Evolutionary conservation across 1,140 invertebrate species (phyloP).

Genomic region (Tetragonula clypearis): DNA sequence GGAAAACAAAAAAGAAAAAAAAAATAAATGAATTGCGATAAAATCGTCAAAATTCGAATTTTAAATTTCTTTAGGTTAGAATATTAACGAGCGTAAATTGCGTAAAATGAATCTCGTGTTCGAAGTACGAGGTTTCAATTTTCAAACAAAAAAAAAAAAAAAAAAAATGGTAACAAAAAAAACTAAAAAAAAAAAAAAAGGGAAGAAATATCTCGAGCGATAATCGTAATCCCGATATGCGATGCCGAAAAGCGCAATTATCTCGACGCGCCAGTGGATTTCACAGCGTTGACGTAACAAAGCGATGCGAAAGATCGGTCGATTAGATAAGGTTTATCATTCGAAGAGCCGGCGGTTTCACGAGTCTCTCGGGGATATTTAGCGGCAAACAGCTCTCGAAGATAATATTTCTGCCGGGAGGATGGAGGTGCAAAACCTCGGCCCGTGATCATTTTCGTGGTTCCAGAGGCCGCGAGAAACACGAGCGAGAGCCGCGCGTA

Average conservation of each 20-base stretch:
- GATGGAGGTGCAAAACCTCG: background rate
- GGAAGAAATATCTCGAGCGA: background rate
- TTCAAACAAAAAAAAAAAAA: no score
- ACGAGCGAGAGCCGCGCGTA: background rate
- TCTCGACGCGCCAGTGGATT: background rate
- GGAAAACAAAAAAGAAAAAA: no score
- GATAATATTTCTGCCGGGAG: background rate
- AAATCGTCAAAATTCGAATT: no score
- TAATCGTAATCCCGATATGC: background rate
- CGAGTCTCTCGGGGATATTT: background rate
- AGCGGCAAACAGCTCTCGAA: background rate
- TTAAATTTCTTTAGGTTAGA: no score
- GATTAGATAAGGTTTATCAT: conserved; percentile 3
- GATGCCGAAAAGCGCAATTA: background rate
- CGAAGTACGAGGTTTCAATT: no score
- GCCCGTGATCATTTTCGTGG: background rate
- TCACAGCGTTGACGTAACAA: background rate
- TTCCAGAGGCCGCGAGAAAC: background rate
- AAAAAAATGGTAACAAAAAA: no score
- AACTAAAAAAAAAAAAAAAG: background rate
- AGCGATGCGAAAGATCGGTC: background rate
- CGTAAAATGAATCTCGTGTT: no score
- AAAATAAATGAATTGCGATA: no score
- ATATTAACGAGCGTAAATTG: no score
- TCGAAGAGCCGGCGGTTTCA: background rate